These are phyloP conservation scores for Mico argentatus DNA, from an alignment of 2,797 vertebrate genomes.

Conservation along the genomic window DNA sequence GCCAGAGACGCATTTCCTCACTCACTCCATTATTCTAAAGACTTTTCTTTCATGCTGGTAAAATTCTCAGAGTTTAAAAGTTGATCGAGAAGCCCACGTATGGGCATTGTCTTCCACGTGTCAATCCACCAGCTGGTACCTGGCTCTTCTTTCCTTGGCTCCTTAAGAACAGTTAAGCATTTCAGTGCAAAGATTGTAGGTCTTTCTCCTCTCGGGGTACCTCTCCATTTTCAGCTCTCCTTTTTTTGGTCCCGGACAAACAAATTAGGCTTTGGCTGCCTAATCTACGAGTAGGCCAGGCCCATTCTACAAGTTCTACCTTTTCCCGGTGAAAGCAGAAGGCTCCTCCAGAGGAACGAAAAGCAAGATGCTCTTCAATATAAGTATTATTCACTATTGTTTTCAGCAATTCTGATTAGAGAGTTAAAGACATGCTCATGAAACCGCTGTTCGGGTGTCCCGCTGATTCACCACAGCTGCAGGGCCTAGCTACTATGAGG, in stretches of 20 bases:
- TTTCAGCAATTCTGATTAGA: background rate
- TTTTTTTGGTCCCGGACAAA: background rate
- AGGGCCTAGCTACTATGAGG: background rate
- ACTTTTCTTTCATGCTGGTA: background rate
- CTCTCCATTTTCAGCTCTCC: background rate
- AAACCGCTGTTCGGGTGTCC: background rate
- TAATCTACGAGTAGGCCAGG: background rate
- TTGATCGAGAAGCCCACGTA: background rate
- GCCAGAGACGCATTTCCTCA: background rate
- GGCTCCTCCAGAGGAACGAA: background rate
- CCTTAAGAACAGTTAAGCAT: background rate
- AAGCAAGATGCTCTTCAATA: background rate
- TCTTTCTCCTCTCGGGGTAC: background rate
- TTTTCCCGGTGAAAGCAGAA: background rate
- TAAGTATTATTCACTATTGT: background rate
- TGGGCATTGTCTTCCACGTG: background rate
- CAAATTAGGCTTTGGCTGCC: background rate
- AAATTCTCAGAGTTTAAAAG: background rate
- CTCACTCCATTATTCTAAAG: background rate
- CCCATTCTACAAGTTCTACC: background rate
- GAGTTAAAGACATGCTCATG: background rate
- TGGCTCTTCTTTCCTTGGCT: background rate
- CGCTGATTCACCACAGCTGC: background rate
- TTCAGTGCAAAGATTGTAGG: background rate
- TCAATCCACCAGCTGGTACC: rapidly evolving